Evolutionary conservation across 2,888 invertebrate species (phyloP).

Genomic region (Coenonympha glycerion): DNA sequence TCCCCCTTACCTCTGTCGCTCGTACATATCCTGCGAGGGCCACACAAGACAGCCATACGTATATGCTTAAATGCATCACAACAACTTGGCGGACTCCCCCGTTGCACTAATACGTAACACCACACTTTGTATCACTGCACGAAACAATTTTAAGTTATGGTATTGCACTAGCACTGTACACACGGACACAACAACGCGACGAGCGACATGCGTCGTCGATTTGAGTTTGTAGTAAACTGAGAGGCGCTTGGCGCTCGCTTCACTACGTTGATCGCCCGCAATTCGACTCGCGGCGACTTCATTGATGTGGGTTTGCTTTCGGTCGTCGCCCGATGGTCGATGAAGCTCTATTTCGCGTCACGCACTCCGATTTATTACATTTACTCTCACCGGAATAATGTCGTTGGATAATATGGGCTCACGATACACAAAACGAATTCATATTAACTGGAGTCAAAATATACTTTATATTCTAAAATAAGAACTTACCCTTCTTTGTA

Average conservation of each 20-base stretch:
- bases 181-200: conserved; percentile 57
- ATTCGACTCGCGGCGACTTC: conserved; percentile 52
- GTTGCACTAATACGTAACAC: conserved; percentile 61
- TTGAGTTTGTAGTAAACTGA: conserved; percentile 67
- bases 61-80: conserved; percentile 87
- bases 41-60: conserved; percentile 82
- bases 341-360: conserved; percentile 64
- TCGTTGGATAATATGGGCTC: conserved; percentile 3
- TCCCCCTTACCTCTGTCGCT: conserved; percentile 83
- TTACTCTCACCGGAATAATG: conserved; percentile 31
- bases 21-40: conserved; percentile 83
- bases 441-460: background rate
- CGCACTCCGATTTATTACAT: conserved; percentile 62
- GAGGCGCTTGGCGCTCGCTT: conserved; percentile 60
- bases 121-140: conserved; percentile 64
- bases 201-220: conserved; percentile 59
- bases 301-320: conserved; percentile 45
- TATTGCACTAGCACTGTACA: conserved; percentile 70
- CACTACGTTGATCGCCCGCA: conserved; percentile 52
- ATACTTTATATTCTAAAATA: background rate
- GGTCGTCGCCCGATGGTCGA: conserved; percentile 61
- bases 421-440: background rate
- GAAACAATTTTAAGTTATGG: conserved; percentile 70
- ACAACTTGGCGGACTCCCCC: conserved; percentile 61
- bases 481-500: background rate